phyloP scores from a whole-genome alignment of 2,888 invertebrate genomes.

The Blastobasis adustella region DNA sequence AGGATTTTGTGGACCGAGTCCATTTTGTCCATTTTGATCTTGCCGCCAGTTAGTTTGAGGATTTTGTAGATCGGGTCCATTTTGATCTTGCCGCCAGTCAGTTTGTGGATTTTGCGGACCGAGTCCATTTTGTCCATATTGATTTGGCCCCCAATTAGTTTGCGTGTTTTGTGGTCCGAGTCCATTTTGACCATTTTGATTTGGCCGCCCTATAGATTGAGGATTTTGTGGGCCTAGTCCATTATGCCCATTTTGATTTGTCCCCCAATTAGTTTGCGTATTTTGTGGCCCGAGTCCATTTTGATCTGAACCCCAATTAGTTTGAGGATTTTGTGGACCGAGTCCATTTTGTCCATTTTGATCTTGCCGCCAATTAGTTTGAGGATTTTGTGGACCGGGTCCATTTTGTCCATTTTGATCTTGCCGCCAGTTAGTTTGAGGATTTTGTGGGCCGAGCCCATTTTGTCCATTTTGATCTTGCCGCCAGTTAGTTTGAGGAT shows the following conservation, averaged over 20 bases:
- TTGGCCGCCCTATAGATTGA: background rate
- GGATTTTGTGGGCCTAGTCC: background rate
- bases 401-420: too few species aligned
- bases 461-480: too few species aligned
- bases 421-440: too few species aligned
- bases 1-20: too few species aligned
- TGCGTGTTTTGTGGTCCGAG: background rate
- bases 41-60: conserved; percentile 6
- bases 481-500: too few species aligned
- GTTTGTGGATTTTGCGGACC: background rate
- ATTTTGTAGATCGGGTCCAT: conserved; percentile 3
- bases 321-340: background rate
- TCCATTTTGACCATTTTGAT: background rate
- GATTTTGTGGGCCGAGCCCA: too few species aligned
- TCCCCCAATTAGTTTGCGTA: too few species aligned
- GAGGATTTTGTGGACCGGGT: too few species aligned
- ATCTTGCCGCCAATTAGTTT: too few species aligned
- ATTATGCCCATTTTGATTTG: too few species aligned
- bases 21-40: conserved; percentile 1
- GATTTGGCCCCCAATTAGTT: background rate
- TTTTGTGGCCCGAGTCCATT: too few species aligned
- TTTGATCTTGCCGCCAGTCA: conserved; percentile 6
- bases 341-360: background rate
- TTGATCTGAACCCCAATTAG: background rate
- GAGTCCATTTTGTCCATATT: background rate